Percentiles rank a stretch among this genome's conserved stretches.
Evolutionary conservation across 2,113 vertebrate species (phyloP).

Genomic region (Scytalopus superciliaris): DNA sequence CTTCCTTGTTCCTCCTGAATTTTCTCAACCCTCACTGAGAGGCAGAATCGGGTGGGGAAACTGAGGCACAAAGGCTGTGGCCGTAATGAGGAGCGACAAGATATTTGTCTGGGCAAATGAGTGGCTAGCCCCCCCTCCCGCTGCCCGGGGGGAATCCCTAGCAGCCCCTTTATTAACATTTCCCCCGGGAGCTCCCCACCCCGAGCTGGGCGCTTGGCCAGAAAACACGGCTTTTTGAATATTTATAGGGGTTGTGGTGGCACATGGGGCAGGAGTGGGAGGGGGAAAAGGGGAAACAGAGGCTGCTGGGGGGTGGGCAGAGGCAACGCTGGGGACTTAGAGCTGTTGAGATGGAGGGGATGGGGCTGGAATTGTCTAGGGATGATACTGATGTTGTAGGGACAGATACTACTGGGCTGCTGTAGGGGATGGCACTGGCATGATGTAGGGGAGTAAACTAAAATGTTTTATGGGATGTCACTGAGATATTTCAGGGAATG

Average conservation of each 20-base stretch:
- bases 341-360: background rate
- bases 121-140: background rate
- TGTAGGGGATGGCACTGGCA: background rate
- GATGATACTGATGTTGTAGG: background rate
- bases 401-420: fast-evolving
- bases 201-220: background rate
- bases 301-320: too few relatives aligned
- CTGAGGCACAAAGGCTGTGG: background rate
- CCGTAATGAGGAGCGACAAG: background rate
- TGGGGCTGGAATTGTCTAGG: background rate
- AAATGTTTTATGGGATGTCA: background rate
- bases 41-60: background rate
- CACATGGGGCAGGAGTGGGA: background rate
- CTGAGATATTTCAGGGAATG: background rate
- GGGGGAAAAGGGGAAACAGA: background rate
- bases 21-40: background rate
- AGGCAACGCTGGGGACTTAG: background rate
- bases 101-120: constrained; percentile 22
- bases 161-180: background rate
- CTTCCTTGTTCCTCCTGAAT: background rate
- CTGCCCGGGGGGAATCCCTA: background rate
- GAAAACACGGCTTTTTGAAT: constrained; percentile 19
- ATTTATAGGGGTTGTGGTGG: constrained; percentile 9
- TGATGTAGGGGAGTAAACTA: too few relatives aligned
- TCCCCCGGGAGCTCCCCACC: background rate